Evolutionary conservation across 2,113 vertebrate species (phyloP), one percentile per base, ranked within the genome.

Genomic region (Limnothrissa miodon): DNA sequence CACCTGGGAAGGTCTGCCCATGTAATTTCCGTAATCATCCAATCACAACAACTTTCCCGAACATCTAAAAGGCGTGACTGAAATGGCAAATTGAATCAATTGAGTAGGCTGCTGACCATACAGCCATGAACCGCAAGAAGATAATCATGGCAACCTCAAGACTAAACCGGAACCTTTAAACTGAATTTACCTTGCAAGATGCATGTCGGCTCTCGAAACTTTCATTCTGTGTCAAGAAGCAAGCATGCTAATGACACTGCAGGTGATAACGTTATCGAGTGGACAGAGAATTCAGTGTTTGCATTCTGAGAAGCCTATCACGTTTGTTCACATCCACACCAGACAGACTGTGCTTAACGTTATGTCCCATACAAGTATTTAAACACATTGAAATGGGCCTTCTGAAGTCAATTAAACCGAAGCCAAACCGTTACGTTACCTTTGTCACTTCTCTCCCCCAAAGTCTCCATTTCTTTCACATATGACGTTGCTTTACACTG

Each of bases 391-490:
- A 6, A 42, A 42, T 6, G 42, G 6, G 42, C 6, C 42, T 6
- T 42, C 42, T 42, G 42, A 42, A 42, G n/a, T n/a, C 25, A 9
- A 15, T 33, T 23, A 23, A 8, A 29, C n/a, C 25, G 59, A n/a
- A 74, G 11, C 66, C 29, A 42, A 42, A 42, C n/a, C n/a, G n/a
- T n/a, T n/a, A n/a, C 42, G 42, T 42, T 36, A 17, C 9, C 25
- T 13, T 29, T 29, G 29, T 13, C 29, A 13, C 1, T 33, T 74
- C 10, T 17, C 66, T 74, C 15, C 33, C 66, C 66, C 11, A 33
- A 74, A 74, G 66, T 36, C 66, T 74, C 66, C 66, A 74, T 74
- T 74, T 74, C 66, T n/a, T n/a, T 74, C 29, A 74, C 11, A 39
- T 1, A 17, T 1, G 10, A 5, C 11, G 15, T 10, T 2, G 15